Percentiles rank a stretch among this genome's conserved stretches.
phyloP scores from a whole-genome alignment of 2,113 vertebrate genomes.

The Pycnonotus jocosus region DNA sequence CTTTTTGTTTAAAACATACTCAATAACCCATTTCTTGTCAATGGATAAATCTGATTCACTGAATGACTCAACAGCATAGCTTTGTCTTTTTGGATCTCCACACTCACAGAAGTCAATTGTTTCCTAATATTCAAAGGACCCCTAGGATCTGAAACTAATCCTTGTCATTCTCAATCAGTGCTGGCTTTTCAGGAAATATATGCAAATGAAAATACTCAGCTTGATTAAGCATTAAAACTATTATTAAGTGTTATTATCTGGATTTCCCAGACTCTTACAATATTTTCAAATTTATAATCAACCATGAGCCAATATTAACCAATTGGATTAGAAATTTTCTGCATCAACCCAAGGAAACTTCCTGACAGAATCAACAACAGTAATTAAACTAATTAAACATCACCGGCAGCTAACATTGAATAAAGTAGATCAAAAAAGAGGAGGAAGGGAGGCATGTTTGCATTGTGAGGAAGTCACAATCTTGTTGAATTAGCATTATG shows the following conservation, averaged over 20 bases:
- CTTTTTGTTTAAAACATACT: not conserved
- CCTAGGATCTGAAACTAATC: not conserved
- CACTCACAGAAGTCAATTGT: not conserved
- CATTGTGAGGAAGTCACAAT: not conserved
- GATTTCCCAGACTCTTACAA: not conserved
- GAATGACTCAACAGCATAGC: not conserved
- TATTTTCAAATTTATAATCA: constrained; percentile 10
- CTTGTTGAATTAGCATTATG: not conserved
- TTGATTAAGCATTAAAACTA: not conserved
- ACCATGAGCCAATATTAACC: not conserved
- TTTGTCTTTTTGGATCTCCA: not conserved
- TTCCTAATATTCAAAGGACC: not conserved
- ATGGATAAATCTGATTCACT: not conserved
- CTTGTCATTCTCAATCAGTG: not conserved
- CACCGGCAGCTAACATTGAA: not conserved
- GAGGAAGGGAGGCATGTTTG: not conserved
- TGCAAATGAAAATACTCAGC: not conserved
- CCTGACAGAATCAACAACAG: not conserved
- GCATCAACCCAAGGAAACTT: not conserved
- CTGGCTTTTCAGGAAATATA: not conserved
- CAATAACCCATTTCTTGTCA: not conserved
- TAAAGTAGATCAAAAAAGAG: not conserved
- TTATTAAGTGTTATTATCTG: constrained; percentile 1
- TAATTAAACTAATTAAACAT: constrained; percentile 27
- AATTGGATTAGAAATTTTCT: not conserved